Evolutionary conservation across 2,113 vertebrate genomes (phyloP), one percentile per base, ranked within the genome.

Genomic region (Bostrychus sinensis): DNA sequence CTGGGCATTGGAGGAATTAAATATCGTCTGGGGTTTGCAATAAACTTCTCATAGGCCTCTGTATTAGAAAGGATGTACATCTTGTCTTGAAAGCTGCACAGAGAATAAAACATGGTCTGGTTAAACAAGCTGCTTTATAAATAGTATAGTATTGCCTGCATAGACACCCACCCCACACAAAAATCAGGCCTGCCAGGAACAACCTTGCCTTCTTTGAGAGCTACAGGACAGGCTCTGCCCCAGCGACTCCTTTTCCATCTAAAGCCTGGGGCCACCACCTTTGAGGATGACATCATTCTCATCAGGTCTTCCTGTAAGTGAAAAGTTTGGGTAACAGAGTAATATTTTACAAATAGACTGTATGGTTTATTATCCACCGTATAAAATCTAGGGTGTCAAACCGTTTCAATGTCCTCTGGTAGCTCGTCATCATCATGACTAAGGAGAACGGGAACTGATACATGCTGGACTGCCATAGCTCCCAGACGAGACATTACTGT

Each of bases 1-100:
- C 84, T 62, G 4, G 96, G 96, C 94, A 97, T 95, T 20, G 95
- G 96, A 36, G 94, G 94, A 26, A 95, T 89, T n/a, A 99, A 88
- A 75, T 94, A 98, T 23, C 70, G 81, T 10, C 94, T 89, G 34
- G 96, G 97, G 77, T 95, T 98, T 69, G 68, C 41, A 34, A 88
- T 69, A 72, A 98, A 98, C 45, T 83, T 83, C 41, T 89, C 90
- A 56, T 93, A 34, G 46, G 95, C 88, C 62, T 94, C 93, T 72
- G 90, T 72, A 28, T 93, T 93, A 34, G 96, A 96, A 36, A 97
- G 82, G 30, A 94, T 1, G 2, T 97, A 99, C 48, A 98, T 86
- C 90, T 94, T 98, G 88, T 95, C 96, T 92, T 94, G 89, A 78
- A 98, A 98, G 76, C 97, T 99, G 84, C 30, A 26, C 0, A 70